Conservation (phyloP, 2,797 vertebrate genomes). For the Astyanax mexicanus region DNA sequence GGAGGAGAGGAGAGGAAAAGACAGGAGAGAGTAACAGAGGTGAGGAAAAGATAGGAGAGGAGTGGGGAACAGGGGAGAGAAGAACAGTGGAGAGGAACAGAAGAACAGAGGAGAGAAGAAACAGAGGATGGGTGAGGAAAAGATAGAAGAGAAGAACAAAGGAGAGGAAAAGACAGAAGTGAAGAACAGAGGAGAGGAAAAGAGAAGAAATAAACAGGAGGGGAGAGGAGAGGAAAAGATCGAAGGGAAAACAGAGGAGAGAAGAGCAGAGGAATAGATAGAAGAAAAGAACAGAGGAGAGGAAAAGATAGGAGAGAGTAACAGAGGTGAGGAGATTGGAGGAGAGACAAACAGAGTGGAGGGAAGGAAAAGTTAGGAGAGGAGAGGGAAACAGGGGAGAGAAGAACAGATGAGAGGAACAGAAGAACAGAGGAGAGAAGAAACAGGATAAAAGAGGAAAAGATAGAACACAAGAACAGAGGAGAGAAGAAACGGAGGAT, state of each 20-base stretch:
- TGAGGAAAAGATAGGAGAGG: not conserved
- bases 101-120: not conserved
- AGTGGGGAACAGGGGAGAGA: not conserved
- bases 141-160: not conserved
- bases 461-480: not conserved
- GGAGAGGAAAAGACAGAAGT: not conserved
- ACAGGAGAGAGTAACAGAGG: conserved; percentile 15
- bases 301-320: not conserved
- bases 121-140: not conserved
- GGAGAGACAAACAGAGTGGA: no score
- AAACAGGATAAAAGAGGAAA: not conserved
- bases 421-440: not conserved
- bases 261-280: not conserved
- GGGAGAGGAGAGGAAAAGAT: not conserved
- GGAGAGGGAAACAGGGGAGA: not conserved
- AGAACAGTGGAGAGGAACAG: not conserved
- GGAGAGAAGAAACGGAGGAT: not conserved
- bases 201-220: not conserved
- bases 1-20: conserved; percentile 45
- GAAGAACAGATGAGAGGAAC: not conserved
- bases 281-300: not conserved
- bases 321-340: not conserved
- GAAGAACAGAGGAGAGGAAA: not conserved
- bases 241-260: no score
- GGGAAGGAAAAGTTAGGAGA: no score